Evolutionary conservation across 2,888 invertebrate species (phyloP).

Genomic region (Nipponacmea schrenckii): DNA sequence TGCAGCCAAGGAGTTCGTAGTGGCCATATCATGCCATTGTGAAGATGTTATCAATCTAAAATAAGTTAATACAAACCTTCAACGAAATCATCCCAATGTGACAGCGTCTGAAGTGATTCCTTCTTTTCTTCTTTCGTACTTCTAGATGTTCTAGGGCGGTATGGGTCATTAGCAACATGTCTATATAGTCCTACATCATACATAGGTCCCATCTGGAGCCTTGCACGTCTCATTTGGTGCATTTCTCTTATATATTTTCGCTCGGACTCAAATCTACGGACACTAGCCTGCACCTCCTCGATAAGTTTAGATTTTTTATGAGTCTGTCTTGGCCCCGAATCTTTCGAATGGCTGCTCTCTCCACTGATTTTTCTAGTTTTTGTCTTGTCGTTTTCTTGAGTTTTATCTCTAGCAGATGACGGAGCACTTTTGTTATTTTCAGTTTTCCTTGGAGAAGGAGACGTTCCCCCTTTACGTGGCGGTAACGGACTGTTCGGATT

Average conservation of each 20-base stretch:
- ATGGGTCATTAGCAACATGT: conserved; percentile 39
- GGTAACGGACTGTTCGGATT: too few relatives aligned
- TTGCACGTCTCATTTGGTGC: conserved; percentile 52
- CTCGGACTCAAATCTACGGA: conserved; percentile 45
- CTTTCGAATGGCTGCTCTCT: background rate
- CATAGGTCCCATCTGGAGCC: conserved; percentile 51
- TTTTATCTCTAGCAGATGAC: too few relatives aligned
- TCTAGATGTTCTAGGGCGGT: conserved; percentile 32
- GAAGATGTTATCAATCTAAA: background rate
- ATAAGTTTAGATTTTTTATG: background rate
- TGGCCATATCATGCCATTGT: too few relatives aligned
- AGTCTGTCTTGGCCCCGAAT: background rate
- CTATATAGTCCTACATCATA: conserved; percentile 53
- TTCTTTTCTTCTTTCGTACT: conserved; percentile 13
- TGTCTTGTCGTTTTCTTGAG: too few relatives aligned
- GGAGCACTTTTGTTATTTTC: background rate
- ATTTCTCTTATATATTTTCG: conserved; percentile 45
- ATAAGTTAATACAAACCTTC: background rate
- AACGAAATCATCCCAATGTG: conserved; percentile 14
- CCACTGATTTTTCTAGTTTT: background rate
- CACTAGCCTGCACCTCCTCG: conserved; percentile 45
- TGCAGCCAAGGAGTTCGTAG: too few relatives aligned
- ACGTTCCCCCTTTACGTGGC: background rate
- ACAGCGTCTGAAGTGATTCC: background rate
- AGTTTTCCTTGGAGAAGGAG: background rate